These are phyloP conservation scores for Toxostoma redivivum DNA, from an alignment of 2,113 vertebrate genomes.

Conservation along the genomic window DNA sequence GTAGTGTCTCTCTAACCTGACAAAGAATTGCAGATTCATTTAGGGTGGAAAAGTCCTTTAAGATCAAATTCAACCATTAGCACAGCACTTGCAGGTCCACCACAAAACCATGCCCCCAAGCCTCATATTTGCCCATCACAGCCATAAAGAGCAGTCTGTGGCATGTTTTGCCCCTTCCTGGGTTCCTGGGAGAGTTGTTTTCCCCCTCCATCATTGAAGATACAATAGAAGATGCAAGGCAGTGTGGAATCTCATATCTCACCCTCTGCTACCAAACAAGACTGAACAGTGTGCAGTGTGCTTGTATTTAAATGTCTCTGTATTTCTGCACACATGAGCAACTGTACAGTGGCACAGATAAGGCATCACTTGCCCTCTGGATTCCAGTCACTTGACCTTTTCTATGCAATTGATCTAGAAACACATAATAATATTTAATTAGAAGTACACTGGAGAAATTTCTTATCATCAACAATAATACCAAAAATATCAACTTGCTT, in stretches of 20 bases:
- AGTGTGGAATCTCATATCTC: neutral
- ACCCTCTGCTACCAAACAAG: neutral
- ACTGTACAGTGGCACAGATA: neutral
- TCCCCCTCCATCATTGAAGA: neutral
- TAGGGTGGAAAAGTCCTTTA: neutral
- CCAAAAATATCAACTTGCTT: neutral
- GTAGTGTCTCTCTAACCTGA: neutral
- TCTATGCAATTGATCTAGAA: neutral
- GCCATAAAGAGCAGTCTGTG: neutral
- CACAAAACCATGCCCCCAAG: neutral
- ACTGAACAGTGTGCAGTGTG: neutral
- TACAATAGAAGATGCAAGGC: neutral
- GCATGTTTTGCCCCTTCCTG: neutral
- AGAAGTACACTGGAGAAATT: neutral
- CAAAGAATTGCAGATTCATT: neutral
- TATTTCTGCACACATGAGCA: neutral
- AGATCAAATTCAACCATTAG: neutral
- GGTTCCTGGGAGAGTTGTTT: neutral
- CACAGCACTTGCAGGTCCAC: neutral
- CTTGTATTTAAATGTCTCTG: neutral
- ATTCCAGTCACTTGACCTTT: neutral
- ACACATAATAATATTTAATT: neutral
- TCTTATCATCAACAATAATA: neutral
- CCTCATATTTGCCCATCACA: neutral
- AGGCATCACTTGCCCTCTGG: neutral